These are phyloP conservation scores for Psittacula derbiana DNA, from an alignment of 2,797 vertebrate genomes.

Conservation along the genomic window DNA sequence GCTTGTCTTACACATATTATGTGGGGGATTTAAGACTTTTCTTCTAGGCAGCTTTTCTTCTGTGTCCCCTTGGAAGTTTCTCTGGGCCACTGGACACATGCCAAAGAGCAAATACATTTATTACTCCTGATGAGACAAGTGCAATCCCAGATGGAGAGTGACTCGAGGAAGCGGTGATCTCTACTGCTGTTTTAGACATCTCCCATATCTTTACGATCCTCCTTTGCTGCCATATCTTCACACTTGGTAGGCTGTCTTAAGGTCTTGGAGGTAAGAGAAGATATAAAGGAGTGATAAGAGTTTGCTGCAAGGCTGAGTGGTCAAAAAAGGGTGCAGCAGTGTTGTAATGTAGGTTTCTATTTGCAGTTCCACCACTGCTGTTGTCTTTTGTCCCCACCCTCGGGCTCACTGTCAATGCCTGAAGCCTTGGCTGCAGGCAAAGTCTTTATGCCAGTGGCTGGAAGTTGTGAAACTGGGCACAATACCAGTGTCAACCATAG, in stretches of 20 bases:
- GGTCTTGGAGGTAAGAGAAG: neutral
- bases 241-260: neutral
- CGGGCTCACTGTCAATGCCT: neutral
- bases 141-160: neutral
- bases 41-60: neutral
- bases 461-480: neutral
- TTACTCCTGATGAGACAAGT: neutral
- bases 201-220: neutral
- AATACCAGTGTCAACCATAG: neutral
- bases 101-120: neutral
- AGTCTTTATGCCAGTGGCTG: neutral
- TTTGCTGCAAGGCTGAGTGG: neutral
- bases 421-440: neutral
- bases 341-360: neutral
- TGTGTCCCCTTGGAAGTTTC: neutral
- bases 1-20: neutral
- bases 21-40: neutral
- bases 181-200: neutral
- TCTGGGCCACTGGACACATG: rapidly evolving
- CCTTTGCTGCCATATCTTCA: neutral
- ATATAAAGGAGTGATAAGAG: neutral
- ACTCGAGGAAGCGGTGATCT: neutral
- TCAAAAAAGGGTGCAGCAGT: neutral
- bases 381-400: neutral
- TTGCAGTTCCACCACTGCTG: neutral